These are phyloP conservation scores for Arion vulgaris DNA, from an alignment of 1,140 invertebrate species.

Conservation along the genomic window DNA sequence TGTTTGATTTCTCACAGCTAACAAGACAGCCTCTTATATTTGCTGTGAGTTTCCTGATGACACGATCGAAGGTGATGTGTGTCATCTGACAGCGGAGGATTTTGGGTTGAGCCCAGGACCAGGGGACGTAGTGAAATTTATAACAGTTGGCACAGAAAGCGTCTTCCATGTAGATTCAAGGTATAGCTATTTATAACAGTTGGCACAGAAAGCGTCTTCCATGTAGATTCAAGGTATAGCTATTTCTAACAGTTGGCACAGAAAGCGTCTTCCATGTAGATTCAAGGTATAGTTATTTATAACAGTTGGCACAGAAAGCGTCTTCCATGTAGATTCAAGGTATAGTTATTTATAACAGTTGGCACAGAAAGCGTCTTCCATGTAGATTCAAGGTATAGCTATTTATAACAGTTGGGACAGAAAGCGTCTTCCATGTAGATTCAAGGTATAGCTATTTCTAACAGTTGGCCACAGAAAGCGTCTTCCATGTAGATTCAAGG, in stretches of 20 bases:
- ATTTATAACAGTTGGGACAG: no score
- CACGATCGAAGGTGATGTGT: neutral
- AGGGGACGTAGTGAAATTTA: neutral
- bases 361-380: no score
- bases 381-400: no score
- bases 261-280: no score
- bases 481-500: conserved; percentile 11
- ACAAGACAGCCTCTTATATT: conserved; percentile 5
- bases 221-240: no score
- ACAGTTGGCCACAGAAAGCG: conserved; percentile 17
- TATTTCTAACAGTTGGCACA: no score
- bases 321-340: no score
- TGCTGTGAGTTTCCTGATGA: conserved; percentile 35
- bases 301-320: no score
- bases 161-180: conserved; percentile 16
- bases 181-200: neutral
- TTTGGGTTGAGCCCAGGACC: conserved; percentile 10
- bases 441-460: neutral
- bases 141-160: conserved; percentile 12
- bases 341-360: no score
- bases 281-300: no score
- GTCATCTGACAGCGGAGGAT: conserved; percentile 10
- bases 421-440: no score
- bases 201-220: neutral
- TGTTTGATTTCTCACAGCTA: neutral